Conservation (phyloP, 2,113 vertebrate genomes). For the Podiceps cristatus region DNA sequence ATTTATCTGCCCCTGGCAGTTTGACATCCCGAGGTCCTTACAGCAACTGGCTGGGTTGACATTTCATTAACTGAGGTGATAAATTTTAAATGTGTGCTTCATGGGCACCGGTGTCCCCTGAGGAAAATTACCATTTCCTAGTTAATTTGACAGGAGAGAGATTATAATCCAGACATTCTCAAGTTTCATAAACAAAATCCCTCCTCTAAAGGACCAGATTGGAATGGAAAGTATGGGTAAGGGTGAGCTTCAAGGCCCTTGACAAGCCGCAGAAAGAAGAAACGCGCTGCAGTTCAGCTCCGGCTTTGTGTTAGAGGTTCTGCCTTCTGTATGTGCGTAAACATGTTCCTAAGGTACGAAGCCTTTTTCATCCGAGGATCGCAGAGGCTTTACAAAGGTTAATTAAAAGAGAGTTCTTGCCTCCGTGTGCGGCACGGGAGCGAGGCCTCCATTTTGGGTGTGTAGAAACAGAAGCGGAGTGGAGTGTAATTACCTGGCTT, state of each 20-base stretch:
- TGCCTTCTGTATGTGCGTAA: not conserved
- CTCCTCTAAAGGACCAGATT: not conserved
- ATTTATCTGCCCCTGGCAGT: conserved; percentile 38
- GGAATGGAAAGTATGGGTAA: not conserved
- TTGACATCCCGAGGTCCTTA: conserved; percentile 40
- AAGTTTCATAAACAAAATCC: conserved; percentile 26
- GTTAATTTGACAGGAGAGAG: conserved; percentile 10
- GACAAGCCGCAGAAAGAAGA: not conserved
- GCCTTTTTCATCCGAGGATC: conserved; percentile 32
- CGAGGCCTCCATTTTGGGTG: conserved; percentile 23
- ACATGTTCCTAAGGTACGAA: not conserved
- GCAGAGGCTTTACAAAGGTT: conserved; percentile 20
- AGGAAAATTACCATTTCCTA: conserved; percentile 10
- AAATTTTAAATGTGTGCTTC: conserved; percentile 19
- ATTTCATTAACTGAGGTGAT: conserved; percentile 48
- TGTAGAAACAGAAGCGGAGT: conserved; percentile 15
- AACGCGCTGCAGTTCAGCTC: not conserved
- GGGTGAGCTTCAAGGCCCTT: not conserved
- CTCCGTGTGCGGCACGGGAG: conserved; percentile 27
- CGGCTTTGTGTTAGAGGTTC: not conserved
- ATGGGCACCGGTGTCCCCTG: not conserved
- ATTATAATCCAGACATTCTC: conserved; percentile 59
- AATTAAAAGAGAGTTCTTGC: conserved; percentile 53
- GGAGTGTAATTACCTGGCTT: conserved; percentile 22
- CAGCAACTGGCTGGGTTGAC: not conserved